Evolutionary conservation across 2,888 invertebrate genomes (phyloP).

Genomic region (Lacanobia oleracea): DNA sequence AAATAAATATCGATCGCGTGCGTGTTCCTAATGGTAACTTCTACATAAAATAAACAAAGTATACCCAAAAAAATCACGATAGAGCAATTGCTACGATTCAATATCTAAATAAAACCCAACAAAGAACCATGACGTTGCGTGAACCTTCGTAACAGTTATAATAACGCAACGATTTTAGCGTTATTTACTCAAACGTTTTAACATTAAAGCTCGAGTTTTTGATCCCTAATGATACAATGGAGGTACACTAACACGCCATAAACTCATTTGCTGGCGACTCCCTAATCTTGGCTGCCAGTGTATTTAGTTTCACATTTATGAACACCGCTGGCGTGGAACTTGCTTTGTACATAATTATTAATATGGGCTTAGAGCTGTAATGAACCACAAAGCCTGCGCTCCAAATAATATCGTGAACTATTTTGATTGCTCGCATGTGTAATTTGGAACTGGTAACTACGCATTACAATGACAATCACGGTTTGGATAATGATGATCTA

Average conservation of each 20-base stretch:
- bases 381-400: conserved; percentile 70
- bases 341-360: conserved; percentile 72
- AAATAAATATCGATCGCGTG: conserved; percentile 11
- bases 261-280: conserved; percentile 83
- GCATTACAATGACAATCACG: conserved; percentile 54
- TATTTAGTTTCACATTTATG: conserved; percentile 86
- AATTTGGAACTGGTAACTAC: conserved; percentile 65
- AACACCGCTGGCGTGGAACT: conserved; percentile 76
- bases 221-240: conserved; percentile 78
- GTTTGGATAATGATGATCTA: conserved; percentile 55
- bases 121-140: conserved; percentile 34
- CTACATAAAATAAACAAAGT: conserved; percentile 5
- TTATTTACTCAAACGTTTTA: conserved; percentile 69
- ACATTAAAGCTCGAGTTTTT: conserved; percentile 71
- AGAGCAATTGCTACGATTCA: conserved; percentile 25
- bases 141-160: conserved; percentile 59
- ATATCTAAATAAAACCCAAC: conserved; percentile 39
- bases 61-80: conserved; percentile 12
- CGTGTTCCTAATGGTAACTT: conserved; percentile 9
- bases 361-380: conserved; percentile 75
- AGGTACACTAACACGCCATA: conserved; percentile 84
- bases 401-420: conserved; percentile 54
- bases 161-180: conserved; percentile 61
- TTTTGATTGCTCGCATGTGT: conserved; percentile 65
- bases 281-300: conserved; percentile 81